These are phyloP conservation scores for Tachycineta bicolor DNA, from an alignment of 2,113 vertebrate species.

Conservation along the genomic window DNA sequence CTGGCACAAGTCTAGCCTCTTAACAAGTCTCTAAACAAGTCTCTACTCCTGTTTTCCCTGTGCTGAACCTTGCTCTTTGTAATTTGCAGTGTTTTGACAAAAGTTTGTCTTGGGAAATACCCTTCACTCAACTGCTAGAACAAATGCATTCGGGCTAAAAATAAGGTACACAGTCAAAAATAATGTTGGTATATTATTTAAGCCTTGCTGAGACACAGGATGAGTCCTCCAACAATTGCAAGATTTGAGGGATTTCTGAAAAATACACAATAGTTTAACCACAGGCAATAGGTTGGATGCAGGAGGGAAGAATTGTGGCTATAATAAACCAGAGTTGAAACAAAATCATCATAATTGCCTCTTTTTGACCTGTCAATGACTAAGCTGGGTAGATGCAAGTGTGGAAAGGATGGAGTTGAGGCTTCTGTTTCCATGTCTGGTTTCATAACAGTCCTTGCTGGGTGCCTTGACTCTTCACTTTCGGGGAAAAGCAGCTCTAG, in stretches of 20 bases:
- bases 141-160: neutral
- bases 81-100: constrained; percentile 35
- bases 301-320: neutral
- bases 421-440: neutral
- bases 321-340: neutral
- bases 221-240: neutral
- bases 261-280: neutral
- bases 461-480: neutral
- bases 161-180: neutral
- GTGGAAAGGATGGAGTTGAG: neutral
- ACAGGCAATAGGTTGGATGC: neutral
- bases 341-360: neutral
- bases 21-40: constrained; percentile 18
- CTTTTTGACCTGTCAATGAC: neutral
- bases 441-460: neutral
- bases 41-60: neutral
- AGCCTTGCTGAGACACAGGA: neutral
- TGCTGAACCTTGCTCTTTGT: neutral
- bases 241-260: neutral
- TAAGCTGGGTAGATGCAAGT: neutral
- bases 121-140: neutral
- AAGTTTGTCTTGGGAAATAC: constrained; percentile 47
- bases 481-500: neutral
- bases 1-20: neutral
- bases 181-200: neutral